phyloP scores from a whole-genome alignment of 2,888 invertebrate genomes.

The Epinotia brunnichana region DNA sequence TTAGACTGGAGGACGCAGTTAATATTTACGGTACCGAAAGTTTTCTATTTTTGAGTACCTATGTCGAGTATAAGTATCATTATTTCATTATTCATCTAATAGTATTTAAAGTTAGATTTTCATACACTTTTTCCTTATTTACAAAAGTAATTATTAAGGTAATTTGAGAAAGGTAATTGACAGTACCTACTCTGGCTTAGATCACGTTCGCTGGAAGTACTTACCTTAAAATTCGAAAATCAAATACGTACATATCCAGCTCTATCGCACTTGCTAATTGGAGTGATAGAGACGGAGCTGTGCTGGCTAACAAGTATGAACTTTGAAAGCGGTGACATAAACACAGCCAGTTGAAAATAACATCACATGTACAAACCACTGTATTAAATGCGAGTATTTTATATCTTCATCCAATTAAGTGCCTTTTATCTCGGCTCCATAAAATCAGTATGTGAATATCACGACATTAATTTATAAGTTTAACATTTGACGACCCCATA shows the following conservation, averaged over 20 bases:
- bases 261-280: neutral
- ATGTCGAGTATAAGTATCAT: no score
- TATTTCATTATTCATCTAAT: no score
- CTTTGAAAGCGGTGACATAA: neutral
- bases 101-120: no score
- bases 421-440: slow-evolving; percentile 20
- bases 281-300: neutral
- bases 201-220: no score
- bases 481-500: slow-evolving; percentile 28
- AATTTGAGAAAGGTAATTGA: no score
- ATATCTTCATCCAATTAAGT: slow-evolving; percentile 17
- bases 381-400: slow-evolving; percentile 8
- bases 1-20: no score
- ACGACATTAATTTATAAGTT: slow-evolving; percentile 30
- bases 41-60: neutral
- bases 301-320: neutral
- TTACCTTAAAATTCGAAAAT: no score
- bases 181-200: no score
- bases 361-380: neutral
- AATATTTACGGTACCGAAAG: no score
- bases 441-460: slow-evolving; percentile 14
- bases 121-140: no score
- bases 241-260: no score
- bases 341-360: neutral
- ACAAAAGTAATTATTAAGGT: no score